Conservation (phyloP, 1,140 invertebrate genomes). For the Procambarus clarkii region DNA sequence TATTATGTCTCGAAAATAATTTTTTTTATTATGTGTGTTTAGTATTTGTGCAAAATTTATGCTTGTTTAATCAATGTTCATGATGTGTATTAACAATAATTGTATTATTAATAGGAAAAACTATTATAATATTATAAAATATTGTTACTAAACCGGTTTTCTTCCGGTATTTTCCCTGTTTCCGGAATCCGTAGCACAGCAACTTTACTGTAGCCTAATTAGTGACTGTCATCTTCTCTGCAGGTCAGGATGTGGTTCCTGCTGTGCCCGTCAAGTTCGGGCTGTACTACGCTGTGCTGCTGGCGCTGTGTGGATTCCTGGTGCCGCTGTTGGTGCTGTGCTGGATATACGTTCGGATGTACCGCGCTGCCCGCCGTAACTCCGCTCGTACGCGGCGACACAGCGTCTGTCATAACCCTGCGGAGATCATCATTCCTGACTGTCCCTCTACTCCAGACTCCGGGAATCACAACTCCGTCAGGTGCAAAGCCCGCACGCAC, state of each 20-base stretch:
- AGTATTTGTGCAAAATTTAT: no score
- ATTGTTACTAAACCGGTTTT: no score
- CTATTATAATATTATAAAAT: no score
- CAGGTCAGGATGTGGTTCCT: constrained; percentile 46
- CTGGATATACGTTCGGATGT: constrained; percentile 80
- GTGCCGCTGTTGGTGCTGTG: constrained; percentile 78
- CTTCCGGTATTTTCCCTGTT: no score
- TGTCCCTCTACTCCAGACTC: constrained; percentile 68
- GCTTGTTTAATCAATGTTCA: no score
- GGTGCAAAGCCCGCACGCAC: constrained; percentile 66
- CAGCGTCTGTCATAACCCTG: constrained; percentile 76
- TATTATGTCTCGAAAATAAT: no score
- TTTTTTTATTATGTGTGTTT: no score
- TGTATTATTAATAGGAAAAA: no score
- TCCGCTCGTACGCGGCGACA: constrained; percentile 79
- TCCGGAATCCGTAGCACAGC: no score
- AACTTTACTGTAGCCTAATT: neutral
- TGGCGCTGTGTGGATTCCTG: constrained; percentile 76
- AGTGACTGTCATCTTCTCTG: neutral
- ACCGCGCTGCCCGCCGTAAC: constrained; percentile 79
- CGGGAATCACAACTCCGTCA: constrained; percentile 72
- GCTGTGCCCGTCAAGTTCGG: constrained; percentile 52
- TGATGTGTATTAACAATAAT: no score
- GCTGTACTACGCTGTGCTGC: constrained; percentile 65
- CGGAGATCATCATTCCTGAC: constrained; percentile 71